Conservation (phyloP, 37 sponge, comb jelly and placozoan species). For the Tethya wilhelma region DNA sequence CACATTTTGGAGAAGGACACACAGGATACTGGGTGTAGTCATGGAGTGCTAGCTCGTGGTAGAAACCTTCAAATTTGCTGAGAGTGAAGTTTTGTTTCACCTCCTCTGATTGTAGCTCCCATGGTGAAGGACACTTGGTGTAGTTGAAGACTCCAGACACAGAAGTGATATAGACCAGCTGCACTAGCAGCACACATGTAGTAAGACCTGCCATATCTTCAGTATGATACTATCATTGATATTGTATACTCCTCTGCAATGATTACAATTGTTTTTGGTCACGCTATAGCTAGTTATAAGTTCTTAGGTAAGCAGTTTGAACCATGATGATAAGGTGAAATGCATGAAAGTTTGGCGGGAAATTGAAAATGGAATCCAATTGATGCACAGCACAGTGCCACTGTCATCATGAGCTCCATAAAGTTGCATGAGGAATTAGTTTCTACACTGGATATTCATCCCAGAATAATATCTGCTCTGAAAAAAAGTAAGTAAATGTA, state of each 20-base stretch:
- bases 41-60: constrained; percentile 62
- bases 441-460: constrained; percentile 24
- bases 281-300: too few relatives aligned
- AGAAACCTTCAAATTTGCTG: constrained; percentile 47
- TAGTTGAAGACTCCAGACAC: constrained; percentile 32
- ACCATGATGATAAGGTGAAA: not conserved
- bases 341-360: constrained; percentile 14
- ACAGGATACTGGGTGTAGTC: constrained; percentile 72
- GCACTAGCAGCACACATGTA: too few relatives aligned
- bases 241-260: too few relatives aligned
- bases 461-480: constrained; percentile 42
- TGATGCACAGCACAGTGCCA: not conserved
- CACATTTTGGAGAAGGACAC: constrained; percentile 44
- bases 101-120: constrained; percentile 61
- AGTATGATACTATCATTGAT: too few relatives aligned
- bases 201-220: too few relatives aligned
- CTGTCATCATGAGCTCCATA: not conserved
- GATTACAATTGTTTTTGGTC: too few relatives aligned
- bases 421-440: not conserved
- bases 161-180: too few relatives aligned
- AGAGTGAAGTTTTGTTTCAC: constrained; percentile 48
- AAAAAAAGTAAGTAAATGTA: constrained; percentile 26
- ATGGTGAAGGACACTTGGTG: constrained; percentile 50
- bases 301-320: not conserved
- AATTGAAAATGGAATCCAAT: not conserved